Conservation (phyloP, 2,888 invertebrate genomes). For the Abrostola tripartita region DNA sequence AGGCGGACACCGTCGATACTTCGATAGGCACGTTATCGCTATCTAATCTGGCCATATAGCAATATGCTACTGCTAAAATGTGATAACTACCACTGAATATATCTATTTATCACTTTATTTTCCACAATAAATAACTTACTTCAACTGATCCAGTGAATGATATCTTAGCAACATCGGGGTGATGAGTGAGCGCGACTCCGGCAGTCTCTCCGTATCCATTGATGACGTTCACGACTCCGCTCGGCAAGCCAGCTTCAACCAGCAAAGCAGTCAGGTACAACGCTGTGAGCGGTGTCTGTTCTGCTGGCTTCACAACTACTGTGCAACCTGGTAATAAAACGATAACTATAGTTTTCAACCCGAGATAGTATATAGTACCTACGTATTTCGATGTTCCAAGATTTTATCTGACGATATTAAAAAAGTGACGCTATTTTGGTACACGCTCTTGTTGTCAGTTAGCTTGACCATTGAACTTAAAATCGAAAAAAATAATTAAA, state of each 20-base stretch:
- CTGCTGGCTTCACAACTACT: conserved; percentile 96
- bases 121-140: conserved; percentile 76
- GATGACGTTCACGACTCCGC: conserved; percentile 96
- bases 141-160: conserved; percentile 90
- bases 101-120: neutral
- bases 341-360: neutral
- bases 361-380: too few relatives aligned
- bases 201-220: conserved; percentile 94
- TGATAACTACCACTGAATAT: neutral
- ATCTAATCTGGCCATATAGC: too few relatives aligned
- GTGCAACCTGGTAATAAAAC: conserved; percentile 89
- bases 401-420: too few relatives aligned
- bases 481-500: too few relatives aligned
- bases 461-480: too few relatives aligned
- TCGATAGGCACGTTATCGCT: too few relatives aligned
- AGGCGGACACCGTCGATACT: too few relatives aligned
- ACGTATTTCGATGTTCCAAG: too few relatives aligned
- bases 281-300: conserved; percentile 97
- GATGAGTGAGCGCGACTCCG: conserved; percentile 92
- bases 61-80: too few relatives aligned
- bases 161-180: conserved; percentile 93
- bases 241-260: conserved; percentile 95
- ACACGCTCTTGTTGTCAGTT: too few relatives aligned
- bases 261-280: conserved; percentile 93
- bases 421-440: too few relatives aligned